Evolutionary conservation across 2,113 vertebrate genomes (phyloP).

Genomic region (Turdus rufiventris): DNA sequence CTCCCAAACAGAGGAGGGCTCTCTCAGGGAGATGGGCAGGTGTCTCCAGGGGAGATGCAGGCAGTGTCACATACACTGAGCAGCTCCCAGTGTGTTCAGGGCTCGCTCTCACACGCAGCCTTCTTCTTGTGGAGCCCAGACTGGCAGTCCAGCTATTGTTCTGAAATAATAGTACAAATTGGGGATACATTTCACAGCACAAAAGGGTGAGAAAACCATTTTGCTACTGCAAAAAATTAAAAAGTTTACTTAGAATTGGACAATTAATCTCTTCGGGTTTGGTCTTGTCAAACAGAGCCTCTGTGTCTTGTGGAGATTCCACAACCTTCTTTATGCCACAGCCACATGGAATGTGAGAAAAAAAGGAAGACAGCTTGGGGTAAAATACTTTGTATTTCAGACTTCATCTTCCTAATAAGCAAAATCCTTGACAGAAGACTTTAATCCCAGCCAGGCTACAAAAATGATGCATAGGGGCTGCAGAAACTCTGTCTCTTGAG

Average conservation of each 20-base stretch:
- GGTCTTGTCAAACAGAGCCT: background rate
- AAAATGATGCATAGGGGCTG: background rate
- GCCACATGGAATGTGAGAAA: background rate
- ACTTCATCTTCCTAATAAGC: background rate
- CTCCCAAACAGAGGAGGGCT: background rate
- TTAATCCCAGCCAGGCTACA: background rate
- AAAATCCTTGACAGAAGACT: background rate
- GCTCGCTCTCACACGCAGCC: background rate
- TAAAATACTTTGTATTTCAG: background rate
- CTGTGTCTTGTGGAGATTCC: background rate
- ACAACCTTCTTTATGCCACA: background rate
- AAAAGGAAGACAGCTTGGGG: background rate
- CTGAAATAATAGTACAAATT: background rate
- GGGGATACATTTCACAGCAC: background rate
- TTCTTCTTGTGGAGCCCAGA: background rate
- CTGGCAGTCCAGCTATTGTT: background rate
- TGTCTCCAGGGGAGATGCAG: background rate
- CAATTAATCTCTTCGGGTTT: background rate
- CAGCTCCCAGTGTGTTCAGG: background rate
- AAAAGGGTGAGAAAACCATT: background rate
- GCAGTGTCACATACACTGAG: background rate
- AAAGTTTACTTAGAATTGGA: background rate
- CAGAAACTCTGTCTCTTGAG: background rate
- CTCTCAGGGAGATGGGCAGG: background rate
- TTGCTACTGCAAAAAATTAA: background rate